A percentile compares a stretch with the other conserved stretches of the same genome.
These are phyloP conservation scores for Melolontha melolontha DNA, from an alignment of 2,888 invertebrate genomes.

Conservation along the genomic window DNA sequence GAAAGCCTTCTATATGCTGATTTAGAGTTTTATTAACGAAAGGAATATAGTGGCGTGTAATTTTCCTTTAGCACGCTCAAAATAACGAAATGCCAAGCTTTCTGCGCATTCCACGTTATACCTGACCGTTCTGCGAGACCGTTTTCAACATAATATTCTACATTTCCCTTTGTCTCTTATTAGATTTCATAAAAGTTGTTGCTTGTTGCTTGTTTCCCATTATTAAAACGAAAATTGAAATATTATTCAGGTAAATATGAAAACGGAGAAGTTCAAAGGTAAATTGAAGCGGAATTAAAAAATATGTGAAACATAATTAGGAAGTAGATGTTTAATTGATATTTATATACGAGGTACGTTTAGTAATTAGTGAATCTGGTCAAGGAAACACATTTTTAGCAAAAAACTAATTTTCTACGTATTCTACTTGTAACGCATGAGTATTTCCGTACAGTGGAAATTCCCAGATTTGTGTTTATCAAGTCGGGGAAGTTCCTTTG, in stretches of 20 bases:
- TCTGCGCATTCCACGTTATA: no score
- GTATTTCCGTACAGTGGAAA: no score
- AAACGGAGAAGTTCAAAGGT: not conserved
- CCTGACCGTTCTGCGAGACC: not conserved
- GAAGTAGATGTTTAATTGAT: no score
- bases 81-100: not conserved
- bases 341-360: no score
- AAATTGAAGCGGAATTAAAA: not conserved
- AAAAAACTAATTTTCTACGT: no score
- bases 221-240: not conserved
- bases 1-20: not conserved
- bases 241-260: not conserved
- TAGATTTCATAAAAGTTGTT: conserved; percentile 17
- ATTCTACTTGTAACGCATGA: no score
- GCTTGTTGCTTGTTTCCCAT: not conserved
- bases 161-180: conserved; percentile 13
- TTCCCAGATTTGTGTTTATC: no score
- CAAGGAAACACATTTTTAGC: no score
- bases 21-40: conserved; percentile 27
- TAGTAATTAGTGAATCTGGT: no score
- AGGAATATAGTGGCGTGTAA: not conserved
- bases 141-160: not conserved
- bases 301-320: no score
- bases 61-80: not conserved
- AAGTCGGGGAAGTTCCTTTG: no score